Conservation (phyloP, 2,797 vertebrate genomes). For the Chelmon rostratus region DNA sequence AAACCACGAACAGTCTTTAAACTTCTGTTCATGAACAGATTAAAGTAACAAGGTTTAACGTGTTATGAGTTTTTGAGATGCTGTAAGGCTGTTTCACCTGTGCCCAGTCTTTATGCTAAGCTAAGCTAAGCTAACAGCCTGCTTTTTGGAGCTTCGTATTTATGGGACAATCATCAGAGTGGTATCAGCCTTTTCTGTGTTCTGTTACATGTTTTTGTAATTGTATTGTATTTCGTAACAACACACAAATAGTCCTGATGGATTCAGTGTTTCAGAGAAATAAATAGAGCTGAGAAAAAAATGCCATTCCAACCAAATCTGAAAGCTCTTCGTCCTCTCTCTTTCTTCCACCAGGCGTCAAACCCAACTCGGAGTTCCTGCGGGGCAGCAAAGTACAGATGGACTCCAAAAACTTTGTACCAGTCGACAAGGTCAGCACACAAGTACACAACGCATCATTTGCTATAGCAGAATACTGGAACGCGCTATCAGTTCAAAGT, state of each 20-base stretch:
- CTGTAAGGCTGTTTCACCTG: too few relatives aligned
- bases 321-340: background rate
- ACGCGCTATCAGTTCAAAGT: too few relatives aligned
- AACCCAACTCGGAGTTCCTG: constrained; percentile 83
- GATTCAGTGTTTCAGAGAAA: background rate
- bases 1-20: too few relatives aligned
- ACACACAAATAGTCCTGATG: background rate
- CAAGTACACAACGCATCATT: too few relatives aligned
- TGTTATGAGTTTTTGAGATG: too few relatives aligned
- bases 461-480: too few relatives aligned
- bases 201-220: background rate
- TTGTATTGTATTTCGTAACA: background rate
- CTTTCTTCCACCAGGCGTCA: constrained; percentile 70
- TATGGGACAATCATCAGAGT: background rate
- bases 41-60: too few relatives aligned
- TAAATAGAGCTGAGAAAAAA: background rate
- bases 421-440: constrained; percentile 87
- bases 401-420: constrained; percentile 83
- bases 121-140: too few relatives aligned
- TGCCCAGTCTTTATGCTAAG: too few relatives aligned
- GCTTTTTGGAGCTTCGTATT: background rate
- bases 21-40: too few relatives aligned
- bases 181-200: background rate
- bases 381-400: constrained; percentile 79
- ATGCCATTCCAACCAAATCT: background rate